Evolutionary conservation across 1,140 invertebrate species (phyloP), one percentile per base, ranked within the genome.

Genomic region (Arion vulgaris): DNA sequence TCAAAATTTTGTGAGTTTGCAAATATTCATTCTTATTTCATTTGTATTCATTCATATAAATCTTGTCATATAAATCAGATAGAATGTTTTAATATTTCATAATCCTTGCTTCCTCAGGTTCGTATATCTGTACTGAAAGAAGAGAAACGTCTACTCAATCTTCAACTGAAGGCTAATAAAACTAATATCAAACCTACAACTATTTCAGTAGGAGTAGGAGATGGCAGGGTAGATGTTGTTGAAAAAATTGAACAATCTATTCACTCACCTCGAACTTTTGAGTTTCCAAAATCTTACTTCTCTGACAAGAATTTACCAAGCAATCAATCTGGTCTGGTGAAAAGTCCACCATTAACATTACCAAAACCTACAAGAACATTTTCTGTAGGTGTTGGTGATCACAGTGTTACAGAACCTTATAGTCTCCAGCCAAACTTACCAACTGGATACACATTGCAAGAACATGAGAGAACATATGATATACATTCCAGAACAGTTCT

Each of bases 61-160:
- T n/a, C n/a, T n/a, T n/a, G n/a, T n/a, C n/a, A n/a, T n/a, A n/a
- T n/a, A n/a, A n/a, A n/a, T n/a, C n/a, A n/a, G n/a, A n/a, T n/a
- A n/a, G n/a, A n/a, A n/a, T n/a, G n/a, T n/a, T n/a, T n/a, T n/a
- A n/a, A n/a, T n/a, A n/a, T n/a, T n/a, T n/a, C 15, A 45, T 19
- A 57, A 15, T 57, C 28, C 26, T 45, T 73, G 5, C 0, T 41
- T 45, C 45, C 28, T n/a, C 81, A 76, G 72, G 95, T 96, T 89
- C 75, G 90, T 93, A 92, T 97, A 23, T 94, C 93, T 53, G 93
- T 95, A 41, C 90, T 96, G 75, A 95, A 95, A 88, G 94, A 96
- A 85, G 96, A 96, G 90, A 96, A 96, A 84, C 92, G 95, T 28
- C 93, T 94, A 39, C 89, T 97, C 80, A 88, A 94, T 73, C 91